Conservation (phyloP, 2,797 vertebrate species). For the Acipenser transmontanus region DNA sequence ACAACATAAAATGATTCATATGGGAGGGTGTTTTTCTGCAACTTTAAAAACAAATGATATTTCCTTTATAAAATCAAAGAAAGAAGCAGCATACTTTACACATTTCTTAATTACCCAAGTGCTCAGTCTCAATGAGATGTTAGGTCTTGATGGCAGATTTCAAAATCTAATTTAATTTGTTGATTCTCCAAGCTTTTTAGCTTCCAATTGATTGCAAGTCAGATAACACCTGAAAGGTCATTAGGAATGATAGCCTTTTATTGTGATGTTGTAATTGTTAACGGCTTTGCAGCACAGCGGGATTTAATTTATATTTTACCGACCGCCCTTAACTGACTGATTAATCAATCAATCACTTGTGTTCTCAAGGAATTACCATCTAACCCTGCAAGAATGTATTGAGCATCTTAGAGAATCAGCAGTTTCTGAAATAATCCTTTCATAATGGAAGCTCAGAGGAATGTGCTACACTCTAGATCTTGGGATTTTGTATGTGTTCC, state of each 20-base stretch:
- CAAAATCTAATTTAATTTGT: slow-evolving; percentile 3
- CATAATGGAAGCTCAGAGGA: background rate
- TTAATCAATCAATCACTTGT: slow-evolving; percentile 2
- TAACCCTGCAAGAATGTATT: background rate
- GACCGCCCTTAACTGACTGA: background rate
- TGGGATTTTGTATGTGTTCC: slow-evolving; percentile 1
- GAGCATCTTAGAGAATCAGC: background rate
- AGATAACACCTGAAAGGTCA: background rate
- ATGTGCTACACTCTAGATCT: background rate
- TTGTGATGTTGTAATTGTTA: background rate
- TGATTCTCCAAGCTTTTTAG: slow-evolving; percentile 3
- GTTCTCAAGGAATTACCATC: background rate
- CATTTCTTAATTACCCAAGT: too few relatives aligned
- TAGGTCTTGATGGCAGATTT: background rate
- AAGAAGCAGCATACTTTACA: too few relatives aligned
- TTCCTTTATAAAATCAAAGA: too few relatives aligned
- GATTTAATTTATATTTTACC: background rate
- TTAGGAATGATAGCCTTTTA: background rate
- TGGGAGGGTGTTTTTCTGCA: too few relatives aligned
- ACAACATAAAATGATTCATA: too few relatives aligned
- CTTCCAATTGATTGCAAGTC: slow-evolving; percentile 2
- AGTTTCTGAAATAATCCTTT: background rate
- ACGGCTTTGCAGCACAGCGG: background rate
- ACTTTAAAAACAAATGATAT: too few relatives aligned
- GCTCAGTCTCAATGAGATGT: background rate